Evolutionary conservation across 2,113 vertebrate species (phyloP).

Genomic region (Eleginops maclovinus): DNA sequence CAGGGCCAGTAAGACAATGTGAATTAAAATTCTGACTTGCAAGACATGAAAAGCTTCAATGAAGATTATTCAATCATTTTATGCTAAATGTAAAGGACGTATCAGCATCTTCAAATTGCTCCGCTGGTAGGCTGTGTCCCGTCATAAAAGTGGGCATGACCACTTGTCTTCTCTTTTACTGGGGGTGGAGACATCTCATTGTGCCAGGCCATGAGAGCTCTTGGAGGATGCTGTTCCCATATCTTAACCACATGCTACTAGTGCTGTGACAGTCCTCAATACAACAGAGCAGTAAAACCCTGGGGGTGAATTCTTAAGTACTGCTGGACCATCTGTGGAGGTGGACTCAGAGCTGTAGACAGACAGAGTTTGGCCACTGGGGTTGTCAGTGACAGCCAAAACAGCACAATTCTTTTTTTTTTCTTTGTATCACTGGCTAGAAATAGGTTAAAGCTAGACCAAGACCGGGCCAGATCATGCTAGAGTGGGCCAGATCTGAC

Average conservation of each 20-base stretch:
- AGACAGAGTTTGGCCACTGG: slow-evolving; percentile 77
- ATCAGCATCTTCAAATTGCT: slow-evolving; percentile 29
- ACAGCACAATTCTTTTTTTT: slow-evolving; percentile 66
- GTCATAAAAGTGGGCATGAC: slow-evolving; percentile 72
- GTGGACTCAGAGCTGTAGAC: slow-evolving; percentile 74
- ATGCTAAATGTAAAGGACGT: not conserved
- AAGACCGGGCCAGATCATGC: slow-evolving; percentile 66
- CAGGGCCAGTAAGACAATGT: slow-evolving; percentile 26
- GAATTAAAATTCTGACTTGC: slow-evolving; percentile 41
- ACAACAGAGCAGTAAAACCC: slow-evolving; percentile 86
- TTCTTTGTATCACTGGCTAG: slow-evolving; percentile 51
- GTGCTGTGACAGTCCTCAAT: slow-evolving; percentile 82
- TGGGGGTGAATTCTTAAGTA: slow-evolving; percentile 85
- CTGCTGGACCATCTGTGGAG: slow-evolving; percentile 87
- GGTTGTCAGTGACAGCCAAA: slow-evolving; percentile 71
- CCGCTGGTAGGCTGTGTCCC: slow-evolving; percentile 46
- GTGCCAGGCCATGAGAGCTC: slow-evolving; percentile 79
- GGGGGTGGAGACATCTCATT: slow-evolving; percentile 78
- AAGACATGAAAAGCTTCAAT: slow-evolving; percentile 31
- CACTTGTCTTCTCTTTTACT: slow-evolving; percentile 72
- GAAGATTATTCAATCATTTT: slow-evolving; percentile 1
- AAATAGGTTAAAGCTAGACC: slow-evolving; percentile 73
- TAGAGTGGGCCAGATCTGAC: slow-evolving; percentile 79
- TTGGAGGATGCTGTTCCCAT: slow-evolving; percentile 81
- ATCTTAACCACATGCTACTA: slow-evolving; percentile 84